Percentiles rank a stretch among this genome's conserved stretches.
Conservation (phyloP, 2,113 vertebrate species). For the Chaenocephalus aceratus region DNA sequence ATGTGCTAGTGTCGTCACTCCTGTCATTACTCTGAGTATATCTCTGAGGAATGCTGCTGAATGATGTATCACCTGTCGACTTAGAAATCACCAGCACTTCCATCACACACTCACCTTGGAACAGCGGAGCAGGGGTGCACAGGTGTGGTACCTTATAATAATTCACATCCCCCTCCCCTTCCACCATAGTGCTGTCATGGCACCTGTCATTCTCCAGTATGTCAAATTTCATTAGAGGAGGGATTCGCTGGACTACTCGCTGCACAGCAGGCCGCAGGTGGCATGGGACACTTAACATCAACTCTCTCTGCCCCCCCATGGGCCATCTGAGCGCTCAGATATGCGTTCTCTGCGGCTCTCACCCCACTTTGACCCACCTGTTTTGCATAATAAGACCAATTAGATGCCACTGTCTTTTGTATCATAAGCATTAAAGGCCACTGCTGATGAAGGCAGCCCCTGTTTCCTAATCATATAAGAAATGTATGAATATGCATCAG, state of each 20-base stretch:
- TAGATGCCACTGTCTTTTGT: constrained; percentile 46
- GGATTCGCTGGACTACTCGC: constrained; percentile 53
- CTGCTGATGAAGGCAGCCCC: constrained; percentile 30
- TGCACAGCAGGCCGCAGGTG: constrained; percentile 75
- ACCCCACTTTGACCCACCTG: constrained; percentile 48
- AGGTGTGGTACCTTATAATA: constrained; percentile 80
- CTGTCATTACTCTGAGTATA: constrained; percentile 75
- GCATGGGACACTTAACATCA: constrained; percentile 65
- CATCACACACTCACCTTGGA: constrained; percentile 72
- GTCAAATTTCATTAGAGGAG: constrained; percentile 80
- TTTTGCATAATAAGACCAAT: constrained; percentile 66
- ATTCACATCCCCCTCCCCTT: constrained; percentile 52
- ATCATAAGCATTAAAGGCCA: constrained; percentile 49
- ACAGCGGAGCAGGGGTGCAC: constrained; percentile 63
- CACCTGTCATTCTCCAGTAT: constrained; percentile 79
- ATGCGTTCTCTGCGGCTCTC: constrained; percentile 49
- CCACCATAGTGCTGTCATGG: constrained; percentile 69
- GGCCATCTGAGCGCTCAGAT: constrained; percentile 54
- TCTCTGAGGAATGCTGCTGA: constrained; percentile 70
- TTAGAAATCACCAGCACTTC: constrained; percentile 72
- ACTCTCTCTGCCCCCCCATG: constrained; percentile 40
- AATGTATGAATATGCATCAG: constrained; percentile 1
- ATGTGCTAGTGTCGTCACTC: constrained; percentile 73
- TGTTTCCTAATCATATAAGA: constrained; percentile 7
- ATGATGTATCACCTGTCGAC: constrained; percentile 85